Evolutionary conservation across 2,113 vertebrate genomes (phyloP).

Genomic region (Excalfactoria chinensis): DNA sequence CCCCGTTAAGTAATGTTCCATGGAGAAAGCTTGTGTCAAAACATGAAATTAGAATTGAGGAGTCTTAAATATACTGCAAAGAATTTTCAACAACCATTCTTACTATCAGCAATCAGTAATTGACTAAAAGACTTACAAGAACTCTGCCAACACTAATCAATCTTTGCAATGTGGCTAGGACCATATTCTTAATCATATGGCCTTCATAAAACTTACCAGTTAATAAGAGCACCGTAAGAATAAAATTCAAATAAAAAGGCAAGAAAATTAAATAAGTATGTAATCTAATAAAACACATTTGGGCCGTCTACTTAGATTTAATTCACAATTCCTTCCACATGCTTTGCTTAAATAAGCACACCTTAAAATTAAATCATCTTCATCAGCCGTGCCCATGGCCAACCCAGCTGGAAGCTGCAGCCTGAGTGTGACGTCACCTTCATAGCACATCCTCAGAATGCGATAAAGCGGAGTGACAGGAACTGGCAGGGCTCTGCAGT

Average conservation of each 20-base stretch:
- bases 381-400: neutral
- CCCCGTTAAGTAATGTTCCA: neutral
- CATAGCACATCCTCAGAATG: neutral
- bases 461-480: neutral
- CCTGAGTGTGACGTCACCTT: neutral
- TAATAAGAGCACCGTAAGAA: neutral
- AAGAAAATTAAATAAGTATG: neutral
- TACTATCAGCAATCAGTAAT: neutral
- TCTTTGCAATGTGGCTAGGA: neutral
- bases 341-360: neutral
- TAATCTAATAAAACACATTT: neutral
- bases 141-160: neutral
- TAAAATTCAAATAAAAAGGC: neutral
- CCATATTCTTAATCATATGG: neutral
- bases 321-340: neutral
- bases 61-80: neutral
- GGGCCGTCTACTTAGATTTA: neutral
- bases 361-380: neutral
- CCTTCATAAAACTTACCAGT: neutral
- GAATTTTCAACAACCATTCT: neutral
- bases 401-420: neutral
- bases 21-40: neutral
- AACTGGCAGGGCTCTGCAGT: conserved; percentile 18
- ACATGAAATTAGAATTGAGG: neutral
- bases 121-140: neutral